Base-by-base conservation (phyloP, 2,797 vertebrate species). In the Enteromius viviparus region DNA sequence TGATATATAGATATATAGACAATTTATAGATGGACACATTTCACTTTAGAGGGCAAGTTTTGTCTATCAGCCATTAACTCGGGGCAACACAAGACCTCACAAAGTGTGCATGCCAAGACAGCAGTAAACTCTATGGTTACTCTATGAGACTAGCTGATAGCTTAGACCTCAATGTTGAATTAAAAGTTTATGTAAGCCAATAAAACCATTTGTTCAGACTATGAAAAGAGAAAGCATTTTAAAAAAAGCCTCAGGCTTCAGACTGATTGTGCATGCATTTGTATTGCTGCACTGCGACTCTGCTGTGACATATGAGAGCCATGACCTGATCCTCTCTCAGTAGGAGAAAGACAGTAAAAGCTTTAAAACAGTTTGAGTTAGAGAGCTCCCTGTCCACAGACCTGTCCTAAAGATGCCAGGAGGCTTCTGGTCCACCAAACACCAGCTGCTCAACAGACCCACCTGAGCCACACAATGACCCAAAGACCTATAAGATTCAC, bases 1-100 rank as follows among this genome's bases (percentile, higher is more conserved):
- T 90, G 90, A 93, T 94, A 92, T 90, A 64, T 3, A 32, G 26
- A 62, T 7, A 26, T 23, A 62, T 15, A 62, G 12, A 15, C 12
- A 15, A 15, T 26, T 40, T 23, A 42, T 40, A 55, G 29, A 81
- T 45, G 26, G 26, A 26, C 26, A 26, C 26, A 26, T 26, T 26
- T 26, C 26, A 26, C 26, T 26, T 26, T 26, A 26, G 26, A 26
- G 26, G 26, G 26, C 26, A 26, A 26, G 26, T 26, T 26, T 26
- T 26, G 80, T 91, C 85, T 86, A 91, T 92, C 90, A 90, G 75
- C 87, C 26, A 78, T 82, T 79, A 90, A 87, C 90, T 91, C 89
- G 81, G 88, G 2, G 60, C 84, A 89, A 91, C 87, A 91, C 1
- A 9, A 85, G 74, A 82, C 76, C 78, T 40, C 81, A 71, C 82